phyloP scores from a whole-genome alignment of 2,797 vertebrate species.

The Helicolenus hilgendorfi region DNA sequence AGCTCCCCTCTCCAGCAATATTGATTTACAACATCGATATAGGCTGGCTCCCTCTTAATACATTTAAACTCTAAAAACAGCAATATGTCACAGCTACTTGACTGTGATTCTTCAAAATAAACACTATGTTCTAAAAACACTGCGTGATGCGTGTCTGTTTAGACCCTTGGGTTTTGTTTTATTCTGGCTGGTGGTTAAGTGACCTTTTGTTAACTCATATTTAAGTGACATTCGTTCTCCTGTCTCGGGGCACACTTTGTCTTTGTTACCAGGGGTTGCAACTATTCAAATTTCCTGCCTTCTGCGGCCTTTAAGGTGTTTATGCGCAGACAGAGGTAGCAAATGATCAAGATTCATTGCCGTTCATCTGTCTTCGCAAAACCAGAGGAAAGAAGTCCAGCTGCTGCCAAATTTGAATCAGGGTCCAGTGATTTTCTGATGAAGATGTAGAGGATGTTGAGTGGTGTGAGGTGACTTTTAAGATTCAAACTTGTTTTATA shows the following conservation, averaged over 20 bases:
- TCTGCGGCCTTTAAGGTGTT: constrained; percentile 70
- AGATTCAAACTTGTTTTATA: constrained; percentile 29
- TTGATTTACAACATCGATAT: constrained; percentile 84
- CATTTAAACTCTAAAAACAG: constrained; percentile 83
- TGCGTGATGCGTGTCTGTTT: constrained; percentile 32
- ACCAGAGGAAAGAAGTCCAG: constrained; percentile 58
- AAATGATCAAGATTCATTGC: constrained; percentile 84
- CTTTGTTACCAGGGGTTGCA: constrained; percentile 74
- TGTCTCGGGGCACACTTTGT: constrained; percentile 74
- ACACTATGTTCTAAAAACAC: constrained; percentile 54
- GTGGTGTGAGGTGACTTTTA: constrained; percentile 26
- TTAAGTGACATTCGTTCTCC: constrained; percentile 79
- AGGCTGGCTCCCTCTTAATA: constrained; percentile 78
- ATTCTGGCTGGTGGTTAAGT: constrained; percentile 70
- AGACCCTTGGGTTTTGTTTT: constrained; percentile 61
- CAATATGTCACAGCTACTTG: constrained; percentile 81
- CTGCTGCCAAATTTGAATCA: constrained; percentile 65
- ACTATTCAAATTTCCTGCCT: constrained; percentile 70
- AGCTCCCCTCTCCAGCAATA: constrained; percentile 71
- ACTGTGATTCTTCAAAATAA: constrained; percentile 76
- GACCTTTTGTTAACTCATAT: constrained; percentile 83
- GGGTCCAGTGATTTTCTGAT: constrained; percentile 70
- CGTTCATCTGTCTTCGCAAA: constrained; percentile 76
- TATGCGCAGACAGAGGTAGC: constrained; percentile 65
- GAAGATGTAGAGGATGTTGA: constrained; percentile 72